Percentiles rank a stretch among this genome's conserved stretches.
These are phyloP conservation scores for Drepanosiphum platanoidis DNA, from an alignment of 2,888 invertebrate species.

Conservation along the genomic window DNA sequence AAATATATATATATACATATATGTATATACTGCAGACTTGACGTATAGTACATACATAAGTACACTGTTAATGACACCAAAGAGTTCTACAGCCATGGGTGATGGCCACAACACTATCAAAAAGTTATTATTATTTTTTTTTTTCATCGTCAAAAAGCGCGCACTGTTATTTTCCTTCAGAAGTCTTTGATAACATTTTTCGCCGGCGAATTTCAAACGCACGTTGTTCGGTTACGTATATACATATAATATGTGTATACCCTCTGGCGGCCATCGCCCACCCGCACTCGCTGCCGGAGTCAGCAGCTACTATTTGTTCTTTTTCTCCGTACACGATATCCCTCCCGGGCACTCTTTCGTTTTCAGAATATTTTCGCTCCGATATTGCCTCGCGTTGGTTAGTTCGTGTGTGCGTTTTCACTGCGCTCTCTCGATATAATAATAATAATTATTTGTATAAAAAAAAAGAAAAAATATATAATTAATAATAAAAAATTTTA, in stretches of 20 bases:
- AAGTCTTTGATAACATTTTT: constrained; percentile 53
- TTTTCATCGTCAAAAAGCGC: constrained; percentile 31
- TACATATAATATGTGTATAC: neutral
- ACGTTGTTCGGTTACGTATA: constrained; percentile 26
- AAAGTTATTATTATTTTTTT: constrained; percentile 38
- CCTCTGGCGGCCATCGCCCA: constrained; percentile 27
- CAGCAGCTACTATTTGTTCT: constrained; percentile 54
- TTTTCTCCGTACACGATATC: constrained; percentile 20
- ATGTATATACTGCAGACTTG: constrained; percentile 1
- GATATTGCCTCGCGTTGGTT: neutral
- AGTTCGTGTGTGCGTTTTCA: neutral
- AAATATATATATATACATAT: neutral
- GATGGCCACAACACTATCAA: constrained; percentile 7
- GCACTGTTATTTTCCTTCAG: constrained; percentile 21
- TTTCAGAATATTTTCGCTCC: constrained; percentile 16
- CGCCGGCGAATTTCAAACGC: constrained; percentile 30
- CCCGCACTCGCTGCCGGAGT: neutral
- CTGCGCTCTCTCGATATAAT: neutral
- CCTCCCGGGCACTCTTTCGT: constrained; percentile 24
- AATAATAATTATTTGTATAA: neutral
- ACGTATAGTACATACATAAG: neutral
- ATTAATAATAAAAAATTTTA: too few relatives aligned
- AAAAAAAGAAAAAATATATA: neutral
- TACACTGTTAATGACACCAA: constrained; percentile 45
- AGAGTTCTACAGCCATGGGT: neutral